Percentiles rank a stretch among this genome's conserved stretches.
Evolutionary conservation across 2,113 vertebrate species (phyloP).

Genomic region (Forbesichthys papilliferus): DNA sequence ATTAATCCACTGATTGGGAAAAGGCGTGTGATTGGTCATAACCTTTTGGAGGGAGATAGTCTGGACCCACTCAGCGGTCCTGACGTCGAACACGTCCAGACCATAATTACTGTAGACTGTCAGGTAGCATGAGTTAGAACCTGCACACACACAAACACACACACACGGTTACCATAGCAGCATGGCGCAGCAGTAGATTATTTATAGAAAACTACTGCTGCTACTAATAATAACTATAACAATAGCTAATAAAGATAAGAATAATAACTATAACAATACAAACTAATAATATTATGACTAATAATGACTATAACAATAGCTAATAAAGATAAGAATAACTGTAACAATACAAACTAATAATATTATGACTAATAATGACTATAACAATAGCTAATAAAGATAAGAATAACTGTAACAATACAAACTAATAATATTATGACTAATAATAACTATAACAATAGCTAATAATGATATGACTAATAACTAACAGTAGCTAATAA

Average conservation of each 20-base stretch:
- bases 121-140: slow-evolving; percentile 87
- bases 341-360: too few relatives aligned
- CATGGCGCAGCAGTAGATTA: neutral
- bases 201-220: neutral
- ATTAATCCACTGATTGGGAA: slow-evolving; percentile 3
- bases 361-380: too few relatives aligned
- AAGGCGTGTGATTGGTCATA: slow-evolving; percentile 11
- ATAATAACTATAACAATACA: too few relatives aligned
- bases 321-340: too few relatives aligned
- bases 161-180: neutral
- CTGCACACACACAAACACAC: slow-evolving; percentile 63
- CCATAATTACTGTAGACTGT: slow-evolving; percentile 95
- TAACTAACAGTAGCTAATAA: neutral
- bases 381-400: too few relatives aligned
- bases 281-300: too few relatives aligned
- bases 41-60: slow-evolving; percentile 92
- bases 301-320: too few relatives aligned
- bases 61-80: slow-evolving; percentile 93
- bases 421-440: neutral
- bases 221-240: neutral
- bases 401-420: too few relatives aligned
- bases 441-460: neutral
- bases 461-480: neutral
- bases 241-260: too few relatives aligned
- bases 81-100: slow-evolving; percentile 91